Conservation (phyloP, 2,113 vertebrate species). For the Cryptomyrus ogoouensis region DNA sequence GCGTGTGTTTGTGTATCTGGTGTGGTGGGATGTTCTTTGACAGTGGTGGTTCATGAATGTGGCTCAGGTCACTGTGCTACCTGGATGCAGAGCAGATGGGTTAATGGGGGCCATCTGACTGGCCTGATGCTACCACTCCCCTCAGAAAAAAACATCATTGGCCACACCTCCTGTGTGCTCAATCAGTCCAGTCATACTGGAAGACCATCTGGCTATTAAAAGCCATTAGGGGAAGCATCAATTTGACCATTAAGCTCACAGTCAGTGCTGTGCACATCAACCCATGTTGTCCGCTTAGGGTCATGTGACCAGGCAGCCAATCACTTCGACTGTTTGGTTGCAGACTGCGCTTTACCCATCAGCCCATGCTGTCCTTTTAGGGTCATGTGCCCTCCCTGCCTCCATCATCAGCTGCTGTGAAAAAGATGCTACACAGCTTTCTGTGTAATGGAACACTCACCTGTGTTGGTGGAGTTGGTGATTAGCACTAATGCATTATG, state of each 20-base stretch:
- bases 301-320: neutral
- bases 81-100: neutral
- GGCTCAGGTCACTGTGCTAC: neutral
- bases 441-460: neutral
- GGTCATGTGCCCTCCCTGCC: neutral
- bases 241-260: neutral
- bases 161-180: constrained; percentile 10
- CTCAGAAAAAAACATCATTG: neutral
- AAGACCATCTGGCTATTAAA: constrained; percentile 24
- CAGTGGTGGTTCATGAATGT: neutral
- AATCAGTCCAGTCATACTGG: constrained; percentile 25
- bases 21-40: neutral
- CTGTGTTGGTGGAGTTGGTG: neutral
- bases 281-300: neutral
- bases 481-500: neutral
- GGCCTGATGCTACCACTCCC: constrained; percentile 6
- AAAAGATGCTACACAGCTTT: neutral
- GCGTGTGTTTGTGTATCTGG: neutral
- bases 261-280: neutral
- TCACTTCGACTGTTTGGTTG: neutral
- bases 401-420: neutral
- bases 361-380: neutral
- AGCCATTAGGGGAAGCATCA: constrained; percentile 25
- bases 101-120: constrained; percentile 20
- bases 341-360: neutral